Base-by-base conservation (phyloP, 2,888 invertebrate genomes). In the Julus scanicus region DNA sequence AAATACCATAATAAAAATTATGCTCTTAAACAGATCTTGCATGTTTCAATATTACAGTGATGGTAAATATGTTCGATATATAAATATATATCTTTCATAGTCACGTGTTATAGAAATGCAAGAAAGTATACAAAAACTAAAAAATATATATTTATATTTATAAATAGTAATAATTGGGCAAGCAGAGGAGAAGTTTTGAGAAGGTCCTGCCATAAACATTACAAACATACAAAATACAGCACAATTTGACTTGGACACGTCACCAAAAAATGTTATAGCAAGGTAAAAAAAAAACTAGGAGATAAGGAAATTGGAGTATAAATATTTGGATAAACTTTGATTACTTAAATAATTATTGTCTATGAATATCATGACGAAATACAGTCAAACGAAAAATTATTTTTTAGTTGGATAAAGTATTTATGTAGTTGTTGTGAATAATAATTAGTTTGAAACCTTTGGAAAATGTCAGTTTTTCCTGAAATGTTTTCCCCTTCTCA, bases 131-230 rank as follows among this genome's bases (percentile, higher is more conserved):
- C 53, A 86, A 29, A 86, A 86, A 86, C 80, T 80, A 80, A 15
- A 39, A 80, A 80, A 37, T 49, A 49, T 80, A 63, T 87, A 87
- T 87, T 48, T 80, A 87, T 87, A 80, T 87, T 44, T 9, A 83
- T 63, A 80, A 86, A 57, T 86, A 86, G 48, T 63, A 57, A 86
- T 53, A 86, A 90, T 90, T 89, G 89, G 90, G 90, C 91, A 90
- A 91, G 91, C 91, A 92, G 90, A 92, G 92, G 90, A 92, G 92
- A 92, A 92, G 91, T 92, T 93, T 90, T 92, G 93, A 93, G 93
- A 92, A 90, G 92, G 92, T 92, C 93, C 93, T 93, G 93, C 91
- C 90, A 90, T 89, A 89, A 87, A 90, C 88, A 90, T 88, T 90
- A 89, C 88, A 90, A 86, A 88, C 40, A 86, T 88, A 80, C 84